Conservation (phyloP, 2,113 vertebrate species). For the Paracanthobrama guichenoti region DNA sequence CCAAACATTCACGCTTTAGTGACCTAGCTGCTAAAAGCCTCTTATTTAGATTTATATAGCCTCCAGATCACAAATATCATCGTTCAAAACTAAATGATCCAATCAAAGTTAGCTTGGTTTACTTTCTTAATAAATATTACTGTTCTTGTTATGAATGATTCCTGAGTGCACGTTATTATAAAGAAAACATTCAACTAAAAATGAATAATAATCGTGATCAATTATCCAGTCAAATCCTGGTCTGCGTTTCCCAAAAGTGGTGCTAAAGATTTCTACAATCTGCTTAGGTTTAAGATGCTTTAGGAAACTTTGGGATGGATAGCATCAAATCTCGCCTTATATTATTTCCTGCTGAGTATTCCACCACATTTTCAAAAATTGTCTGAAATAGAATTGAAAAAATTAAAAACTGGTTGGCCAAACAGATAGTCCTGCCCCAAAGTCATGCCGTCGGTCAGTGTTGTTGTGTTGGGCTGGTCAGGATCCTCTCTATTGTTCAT, state of each 20-base stretch:
- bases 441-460: too few species aligned
- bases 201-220: background rate
- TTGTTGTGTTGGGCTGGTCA: too few species aligned
- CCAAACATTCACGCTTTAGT: constrained; percentile 8
- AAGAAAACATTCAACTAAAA: background rate
- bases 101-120: background rate
- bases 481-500: too few species aligned
- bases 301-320: background rate
- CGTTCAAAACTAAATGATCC: background rate
- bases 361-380: too few species aligned
- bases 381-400: too few species aligned
- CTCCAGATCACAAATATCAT: background rate
- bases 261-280: background rate
- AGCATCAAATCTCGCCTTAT: background rate
- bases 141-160: background rate
- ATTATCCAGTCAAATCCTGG: background rate
- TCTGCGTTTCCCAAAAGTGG: background rate
- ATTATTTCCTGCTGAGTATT: background rate
- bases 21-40: constrained; percentile 13
- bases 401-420: too few species aligned
- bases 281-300: background rate
- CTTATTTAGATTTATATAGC: background rate
- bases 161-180: background rate
- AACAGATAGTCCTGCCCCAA: too few species aligned
- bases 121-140: constrained; percentile 12